Conservation (phyloP, 1,140 invertebrate genomes). For the Bombus difficillimus region DNA sequence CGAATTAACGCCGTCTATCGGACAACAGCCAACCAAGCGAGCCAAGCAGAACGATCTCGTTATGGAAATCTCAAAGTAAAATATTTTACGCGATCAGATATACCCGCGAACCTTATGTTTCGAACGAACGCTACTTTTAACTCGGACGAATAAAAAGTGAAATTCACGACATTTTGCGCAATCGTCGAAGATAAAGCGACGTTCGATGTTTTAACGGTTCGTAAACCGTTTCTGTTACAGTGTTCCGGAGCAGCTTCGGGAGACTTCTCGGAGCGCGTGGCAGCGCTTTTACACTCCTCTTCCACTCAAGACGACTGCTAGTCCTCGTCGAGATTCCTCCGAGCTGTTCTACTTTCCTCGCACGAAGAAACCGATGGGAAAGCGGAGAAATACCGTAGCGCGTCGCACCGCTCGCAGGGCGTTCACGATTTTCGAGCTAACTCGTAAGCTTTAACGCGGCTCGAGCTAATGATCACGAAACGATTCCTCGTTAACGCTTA, state of each 20-base stretch:
- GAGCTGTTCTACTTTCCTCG: background rate
- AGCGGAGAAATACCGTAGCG: background rate
- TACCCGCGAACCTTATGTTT: too few relatives aligned
- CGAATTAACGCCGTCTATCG: background rate
- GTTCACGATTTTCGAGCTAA: slow-evolving; percentile 43
- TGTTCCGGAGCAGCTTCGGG: slow-evolving; percentile 67
- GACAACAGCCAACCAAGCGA: too few relatives aligned
- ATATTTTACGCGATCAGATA: too few relatives aligned
- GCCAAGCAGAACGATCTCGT: too few relatives aligned
- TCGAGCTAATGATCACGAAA: background rate
- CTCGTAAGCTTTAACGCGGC: slow-evolving; percentile 28
- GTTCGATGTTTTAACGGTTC: background rate
- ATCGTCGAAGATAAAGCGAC: background rate
- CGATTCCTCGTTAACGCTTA: background rate
- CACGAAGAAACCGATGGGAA: background rate
- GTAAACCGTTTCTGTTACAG: slow-evolving; percentile 55
- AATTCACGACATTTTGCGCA: background rate
- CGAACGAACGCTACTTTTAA: too few relatives aligned
- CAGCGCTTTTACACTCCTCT: slow-evolving; percentile 73
- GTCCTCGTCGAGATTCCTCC: slow-evolving; percentile 47
- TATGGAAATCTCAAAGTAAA: too few relatives aligned
- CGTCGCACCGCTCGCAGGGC: background rate
- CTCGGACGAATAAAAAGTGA: too few relatives aligned
- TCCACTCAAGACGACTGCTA: slow-evolving; percentile 78
- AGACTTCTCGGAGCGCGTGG: slow-evolving; percentile 74